A percentile compares a stretch with the other conserved stretches of the same genome.
Conservation (phyloP, 2,888 invertebrate species). For the Drosophila longiperda region DNA sequence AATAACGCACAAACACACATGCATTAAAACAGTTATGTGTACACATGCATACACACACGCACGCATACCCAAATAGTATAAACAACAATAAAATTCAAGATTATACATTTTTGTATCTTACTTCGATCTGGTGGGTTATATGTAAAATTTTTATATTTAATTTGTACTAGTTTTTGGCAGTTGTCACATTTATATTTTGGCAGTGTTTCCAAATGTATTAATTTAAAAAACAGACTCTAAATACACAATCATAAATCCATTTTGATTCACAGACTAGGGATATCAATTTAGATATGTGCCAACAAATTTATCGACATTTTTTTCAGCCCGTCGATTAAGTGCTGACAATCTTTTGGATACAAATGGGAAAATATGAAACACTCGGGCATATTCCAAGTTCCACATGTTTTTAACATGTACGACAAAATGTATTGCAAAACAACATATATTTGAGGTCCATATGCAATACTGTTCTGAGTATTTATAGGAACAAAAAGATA, state of each 20-base stretch:
- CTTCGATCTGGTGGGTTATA: constrained; percentile 29
- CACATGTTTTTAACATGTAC: not conserved
- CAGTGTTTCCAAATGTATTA: constrained; percentile 36
- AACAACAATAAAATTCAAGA: constrained; percentile 13
- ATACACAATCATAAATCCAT: constrained; percentile 39
- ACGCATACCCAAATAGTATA: constrained; percentile 6
- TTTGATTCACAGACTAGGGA: constrained; percentile 49
- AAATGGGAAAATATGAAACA: constrained; percentile 23
- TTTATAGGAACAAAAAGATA: not conserved
- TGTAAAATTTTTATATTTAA: constrained; percentile 15
- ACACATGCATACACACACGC: not conserved
- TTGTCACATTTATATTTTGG: constrained; percentile 40
- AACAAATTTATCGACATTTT: constrained; percentile 36
- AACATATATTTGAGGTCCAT: not conserved
- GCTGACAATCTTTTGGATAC: not conserved
- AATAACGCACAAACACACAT: not conserved
- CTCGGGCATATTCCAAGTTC: not conserved
- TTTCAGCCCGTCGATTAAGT: constrained; percentile 1
- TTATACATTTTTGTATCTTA: not conserved
- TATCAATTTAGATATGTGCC: constrained; percentile 31
- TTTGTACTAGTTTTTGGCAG: constrained; percentile 40
- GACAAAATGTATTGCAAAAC: not conserved
- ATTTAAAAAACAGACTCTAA: constrained; percentile 45
- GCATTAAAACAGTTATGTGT: constrained; percentile 5
- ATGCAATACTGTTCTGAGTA: not conserved